Percentiles rank a stretch among this genome's conserved stretches.
Conservation (phyloP, 2,888 invertebrate genomes). For the Gymnosoma rotundatum region DNA sequence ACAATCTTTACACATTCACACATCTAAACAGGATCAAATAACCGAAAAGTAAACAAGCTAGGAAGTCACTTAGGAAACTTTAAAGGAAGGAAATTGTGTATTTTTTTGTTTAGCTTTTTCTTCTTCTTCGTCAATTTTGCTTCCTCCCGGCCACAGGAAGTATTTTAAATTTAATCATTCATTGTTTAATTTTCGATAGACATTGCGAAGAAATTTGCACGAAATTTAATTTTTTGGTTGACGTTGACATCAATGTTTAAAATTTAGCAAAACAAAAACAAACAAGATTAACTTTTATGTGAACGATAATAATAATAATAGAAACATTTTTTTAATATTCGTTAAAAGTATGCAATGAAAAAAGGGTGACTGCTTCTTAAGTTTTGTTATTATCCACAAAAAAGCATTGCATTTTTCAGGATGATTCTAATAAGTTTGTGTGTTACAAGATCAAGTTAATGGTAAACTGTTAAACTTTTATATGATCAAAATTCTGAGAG, state of each 20-base stretch:
- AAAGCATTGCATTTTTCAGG: too few relatives aligned
- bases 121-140: constrained; percentile 10
- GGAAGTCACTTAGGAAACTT: constrained; percentile 58
- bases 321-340: neutral
- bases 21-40: constrained; percentile 9
- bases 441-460: too few relatives aligned
- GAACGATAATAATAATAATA: neutral
- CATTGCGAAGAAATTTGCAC: constrained; percentile 61
- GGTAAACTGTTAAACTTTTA: too few relatives aligned
- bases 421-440: too few relatives aligned
- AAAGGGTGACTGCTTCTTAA: too few relatives aligned
- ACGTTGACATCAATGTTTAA: constrained; percentile 56
- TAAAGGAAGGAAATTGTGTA: constrained; percentile 64
- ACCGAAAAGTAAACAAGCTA: constrained; percentile 47
- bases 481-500: too few relatives aligned
- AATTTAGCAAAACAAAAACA: constrained; percentile 32
- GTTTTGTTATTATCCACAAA: too few relatives aligned
- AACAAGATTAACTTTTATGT: neutral
- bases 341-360: too few relatives aligned
- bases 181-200: constrained; percentile 66
- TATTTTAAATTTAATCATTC: constrained; percentile 67
- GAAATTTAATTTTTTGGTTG: constrained; percentile 64
- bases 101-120: constrained; percentile 27
- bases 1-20: neutral
- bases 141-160: constrained; percentile 63